These are phyloP conservation scores for Celastrina argiolus DNA, from an alignment of 2,888 invertebrate species.

Conservation along the genomic window DNA sequence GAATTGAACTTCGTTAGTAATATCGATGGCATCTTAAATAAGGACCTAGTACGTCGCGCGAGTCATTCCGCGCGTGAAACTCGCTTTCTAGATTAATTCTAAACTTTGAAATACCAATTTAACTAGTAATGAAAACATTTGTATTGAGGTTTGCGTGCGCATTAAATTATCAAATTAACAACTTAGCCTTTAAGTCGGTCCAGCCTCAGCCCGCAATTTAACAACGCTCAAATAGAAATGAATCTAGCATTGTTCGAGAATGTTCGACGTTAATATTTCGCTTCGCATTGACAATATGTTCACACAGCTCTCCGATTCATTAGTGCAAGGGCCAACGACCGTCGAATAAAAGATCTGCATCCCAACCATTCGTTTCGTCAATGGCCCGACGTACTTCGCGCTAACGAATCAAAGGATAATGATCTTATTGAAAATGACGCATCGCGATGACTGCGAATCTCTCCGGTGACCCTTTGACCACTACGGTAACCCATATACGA, in stretches of 20 bases:
- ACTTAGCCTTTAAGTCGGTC: neutral
- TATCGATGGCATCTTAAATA: no score
- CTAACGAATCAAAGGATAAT: slow-evolving; percentile 68
- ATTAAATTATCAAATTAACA: slow-evolving; percentile 16
- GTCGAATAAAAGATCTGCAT: slow-evolving; percentile 64
- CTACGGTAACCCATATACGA: slow-evolving; percentile 50
- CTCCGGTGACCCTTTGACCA: slow-evolving; percentile 6
- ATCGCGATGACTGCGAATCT: slow-evolving; percentile 15
- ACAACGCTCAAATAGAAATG: slow-evolving; percentile 68
- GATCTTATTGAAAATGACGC: slow-evolving; percentile 57
- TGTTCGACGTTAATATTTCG: slow-evolving; percentile 62
- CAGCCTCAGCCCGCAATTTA: slow-evolving; percentile 49
- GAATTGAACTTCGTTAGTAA: no score
- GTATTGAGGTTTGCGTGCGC: neutral
- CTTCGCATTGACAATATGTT: slow-evolving; percentile 66
- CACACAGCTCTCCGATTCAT: slow-evolving; percentile 70
- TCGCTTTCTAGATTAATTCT: no score
- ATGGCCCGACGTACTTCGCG: slow-evolving; percentile 64
- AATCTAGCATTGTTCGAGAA: slow-evolving; percentile 63
- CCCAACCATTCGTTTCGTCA: slow-evolving; percentile 61
- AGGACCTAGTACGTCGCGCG: no score
- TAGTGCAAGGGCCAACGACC: slow-evolving; percentile 69
- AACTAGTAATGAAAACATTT: neutral
- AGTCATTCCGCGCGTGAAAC: no score
- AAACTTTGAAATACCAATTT: slow-evolving; percentile 3